Conservation (phyloP, 2,888 invertebrate genomes). For the Rhopalosiphum nymphaeae region DNA sequence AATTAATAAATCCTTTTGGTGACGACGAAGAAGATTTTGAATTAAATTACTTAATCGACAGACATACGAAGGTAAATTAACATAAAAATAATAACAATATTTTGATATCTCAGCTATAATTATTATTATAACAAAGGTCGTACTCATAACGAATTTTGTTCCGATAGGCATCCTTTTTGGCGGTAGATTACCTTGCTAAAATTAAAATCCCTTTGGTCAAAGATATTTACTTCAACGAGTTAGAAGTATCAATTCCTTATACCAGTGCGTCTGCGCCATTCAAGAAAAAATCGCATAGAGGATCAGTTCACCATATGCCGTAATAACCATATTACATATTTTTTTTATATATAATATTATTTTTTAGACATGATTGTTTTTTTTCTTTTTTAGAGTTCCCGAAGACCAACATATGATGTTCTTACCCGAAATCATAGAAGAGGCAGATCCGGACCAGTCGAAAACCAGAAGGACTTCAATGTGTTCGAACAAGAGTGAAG, state of each 20-base stretch:
- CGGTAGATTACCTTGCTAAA: constrained; percentile 73
- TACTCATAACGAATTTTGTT: constrained; percentile 20
- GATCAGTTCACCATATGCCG: constrained; percentile 75
- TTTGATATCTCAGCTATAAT: not conserved
- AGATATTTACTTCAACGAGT: constrained; percentile 73
- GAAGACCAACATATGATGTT: constrained; percentile 74
- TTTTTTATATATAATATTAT: not conserved
- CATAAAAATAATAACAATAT: constrained; percentile 9
- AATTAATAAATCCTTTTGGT: constrained; percentile 77
- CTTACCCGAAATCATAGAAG: constrained; percentile 73
- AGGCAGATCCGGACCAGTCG: constrained; percentile 70
- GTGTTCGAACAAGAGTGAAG: constrained; percentile 41
- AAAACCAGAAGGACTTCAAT: constrained; percentile 35
- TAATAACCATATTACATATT: constrained; percentile 69
- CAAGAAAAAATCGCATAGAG: constrained; percentile 74
- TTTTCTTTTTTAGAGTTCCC: constrained; percentile 71
- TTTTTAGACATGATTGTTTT: not conserved
- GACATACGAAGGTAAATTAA: constrained; percentile 73
- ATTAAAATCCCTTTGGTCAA: constrained; percentile 73
- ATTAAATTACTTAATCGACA: constrained; percentile 76
- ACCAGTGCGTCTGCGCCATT: constrained; percentile 74
- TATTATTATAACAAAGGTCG: not conserved
- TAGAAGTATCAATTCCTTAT: constrained; percentile 73
- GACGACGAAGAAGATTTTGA: constrained; percentile 78
- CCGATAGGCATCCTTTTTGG: constrained; percentile 73